Percentiles rank a stretch among this genome's conserved stretches.
phyloP scores from a whole-genome alignment of 2,113 vertebrate species.

The Alectura lathami region DNA sequence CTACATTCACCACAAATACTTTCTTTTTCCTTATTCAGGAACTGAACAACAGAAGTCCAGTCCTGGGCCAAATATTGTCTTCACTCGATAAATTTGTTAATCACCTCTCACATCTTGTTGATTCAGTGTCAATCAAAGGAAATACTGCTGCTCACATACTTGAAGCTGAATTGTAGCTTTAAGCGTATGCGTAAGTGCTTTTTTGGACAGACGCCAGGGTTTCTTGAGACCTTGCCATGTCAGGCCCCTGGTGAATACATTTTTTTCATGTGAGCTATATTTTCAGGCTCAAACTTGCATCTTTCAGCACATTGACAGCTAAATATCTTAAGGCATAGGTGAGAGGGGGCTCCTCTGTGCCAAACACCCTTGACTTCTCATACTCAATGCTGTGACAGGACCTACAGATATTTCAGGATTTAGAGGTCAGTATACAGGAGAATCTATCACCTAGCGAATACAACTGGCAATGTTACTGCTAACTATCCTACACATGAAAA shows the following conservation, averaged over 20 bases:
- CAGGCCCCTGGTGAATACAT: slow-evolving; percentile 13
- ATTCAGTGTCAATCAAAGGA: slow-evolving; percentile 55
- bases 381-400: background rate
- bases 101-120: slow-evolving; percentile 38
- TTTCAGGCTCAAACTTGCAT: slow-evolving; percentile 28
- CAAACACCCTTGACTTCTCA: background rate
- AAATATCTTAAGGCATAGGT: background rate
- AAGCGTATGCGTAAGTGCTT: slow-evolving; percentile 2
- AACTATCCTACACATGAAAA: background rate
- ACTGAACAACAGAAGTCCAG: background rate
- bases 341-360: background rate
- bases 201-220: slow-evolving; percentile 34
- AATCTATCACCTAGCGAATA: background rate
- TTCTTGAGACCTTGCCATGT: slow-evolving; percentile 36
- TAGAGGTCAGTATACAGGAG: background rate
- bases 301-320: background rate
- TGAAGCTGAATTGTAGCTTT: slow-evolving; percentile 29
- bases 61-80: slow-evolving; percentile 27
- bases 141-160: slow-evolving; percentile 17
- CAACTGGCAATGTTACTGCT: background rate
- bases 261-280: background rate
- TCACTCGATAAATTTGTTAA: slow-evolving; percentile 48
- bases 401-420: background rate
- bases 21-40: slow-evolving; percentile 21
- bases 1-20: background rate